phyloP scores from a whole-genome alignment of 1,140 invertebrate genomes.

The Cepaea nemoralis region DNA sequence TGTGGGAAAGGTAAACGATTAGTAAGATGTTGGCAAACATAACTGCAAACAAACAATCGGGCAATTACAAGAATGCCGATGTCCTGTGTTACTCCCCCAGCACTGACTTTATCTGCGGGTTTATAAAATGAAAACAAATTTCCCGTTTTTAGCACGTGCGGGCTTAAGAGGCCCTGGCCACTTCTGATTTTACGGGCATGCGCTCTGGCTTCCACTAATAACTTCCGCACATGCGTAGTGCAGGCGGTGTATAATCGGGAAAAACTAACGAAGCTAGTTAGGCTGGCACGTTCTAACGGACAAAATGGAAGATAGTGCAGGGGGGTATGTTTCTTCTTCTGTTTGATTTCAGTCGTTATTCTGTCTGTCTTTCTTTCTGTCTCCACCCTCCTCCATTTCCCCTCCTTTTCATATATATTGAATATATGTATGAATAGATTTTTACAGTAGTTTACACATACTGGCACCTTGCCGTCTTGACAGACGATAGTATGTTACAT shows the following conservation, averaged over 20 bases:
- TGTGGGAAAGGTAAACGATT: too few relatives aligned
- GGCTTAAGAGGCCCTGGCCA: slow-evolving; percentile 11
- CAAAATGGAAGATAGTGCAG: background rate
- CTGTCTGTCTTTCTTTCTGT: background rate
- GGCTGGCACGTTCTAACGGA: background rate
- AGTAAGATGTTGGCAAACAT: too few relatives aligned
- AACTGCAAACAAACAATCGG: too few relatives aligned
- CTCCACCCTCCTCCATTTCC: background rate
- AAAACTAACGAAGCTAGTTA: slow-evolving; percentile 10
- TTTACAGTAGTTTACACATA: too few relatives aligned
- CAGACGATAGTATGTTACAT: too few relatives aligned
- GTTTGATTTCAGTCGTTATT: background rate
- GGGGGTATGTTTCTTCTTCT: too few relatives aligned
- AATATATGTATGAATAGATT: too few relatives aligned
- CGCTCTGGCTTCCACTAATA: slow-evolving; percentile 12
- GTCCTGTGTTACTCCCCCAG: background rate
- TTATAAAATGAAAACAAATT: background rate
- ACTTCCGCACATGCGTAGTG: slow-evolving; percentile 16
- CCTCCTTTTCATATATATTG: background rate
- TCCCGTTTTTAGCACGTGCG: background rate
- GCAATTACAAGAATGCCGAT: too few relatives aligned
- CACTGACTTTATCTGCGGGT: background rate
- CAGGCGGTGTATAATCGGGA: background rate
- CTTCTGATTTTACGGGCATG: slow-evolving; percentile 11
- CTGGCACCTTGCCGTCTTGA: too few relatives aligned